phyloP scores from a whole-genome alignment of 2,888 invertebrate genomes.

The Xanthostigma xanthostigma region DNA sequence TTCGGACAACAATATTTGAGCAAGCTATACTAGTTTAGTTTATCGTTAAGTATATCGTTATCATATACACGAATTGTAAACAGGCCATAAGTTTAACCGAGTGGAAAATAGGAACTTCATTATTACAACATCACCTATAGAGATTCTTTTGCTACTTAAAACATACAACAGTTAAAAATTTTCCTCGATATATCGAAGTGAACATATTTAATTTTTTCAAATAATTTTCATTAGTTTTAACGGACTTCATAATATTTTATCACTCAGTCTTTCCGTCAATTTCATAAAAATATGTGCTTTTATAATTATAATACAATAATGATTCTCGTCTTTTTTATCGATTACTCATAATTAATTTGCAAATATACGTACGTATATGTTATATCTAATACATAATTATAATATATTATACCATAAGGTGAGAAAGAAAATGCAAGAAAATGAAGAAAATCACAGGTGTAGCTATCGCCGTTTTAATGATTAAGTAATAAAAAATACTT shows the following conservation, averaged over 20 bases:
- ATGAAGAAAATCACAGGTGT: conserved; percentile 34
- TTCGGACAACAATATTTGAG: too few relatives aligned
- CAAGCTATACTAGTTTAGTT: too few relatives aligned
- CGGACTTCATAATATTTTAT: conserved; percentile 32
- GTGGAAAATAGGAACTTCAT: conserved; percentile 33
- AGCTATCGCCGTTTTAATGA: conserved; percentile 28
- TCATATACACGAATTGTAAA: too few relatives aligned
- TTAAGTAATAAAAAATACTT: conserved; percentile 1
- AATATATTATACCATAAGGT: neutral
- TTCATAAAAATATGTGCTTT: conserved; percentile 34
- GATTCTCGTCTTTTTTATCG: neutral
- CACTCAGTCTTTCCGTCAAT: conserved; percentile 38
- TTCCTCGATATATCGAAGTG: conserved; percentile 10
- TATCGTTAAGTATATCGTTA: neutral
- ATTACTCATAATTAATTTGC: neutral
- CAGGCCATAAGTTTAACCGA: conserved; percentile 22
- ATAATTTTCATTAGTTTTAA: conserved; percentile 28
- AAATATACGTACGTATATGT: neutral
- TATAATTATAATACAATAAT: conserved; percentile 4
- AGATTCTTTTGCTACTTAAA: conserved; percentile 28
- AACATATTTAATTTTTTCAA: conserved; percentile 6
- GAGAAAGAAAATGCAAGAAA: neutral
- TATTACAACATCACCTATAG: conserved; percentile 33
- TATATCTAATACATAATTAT: neutral
- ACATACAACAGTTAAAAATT: conserved; percentile 31